Base-by-base conservation (phyloP, 2,113 vertebrate species). In the Notarius lentiginosus region DNA sequence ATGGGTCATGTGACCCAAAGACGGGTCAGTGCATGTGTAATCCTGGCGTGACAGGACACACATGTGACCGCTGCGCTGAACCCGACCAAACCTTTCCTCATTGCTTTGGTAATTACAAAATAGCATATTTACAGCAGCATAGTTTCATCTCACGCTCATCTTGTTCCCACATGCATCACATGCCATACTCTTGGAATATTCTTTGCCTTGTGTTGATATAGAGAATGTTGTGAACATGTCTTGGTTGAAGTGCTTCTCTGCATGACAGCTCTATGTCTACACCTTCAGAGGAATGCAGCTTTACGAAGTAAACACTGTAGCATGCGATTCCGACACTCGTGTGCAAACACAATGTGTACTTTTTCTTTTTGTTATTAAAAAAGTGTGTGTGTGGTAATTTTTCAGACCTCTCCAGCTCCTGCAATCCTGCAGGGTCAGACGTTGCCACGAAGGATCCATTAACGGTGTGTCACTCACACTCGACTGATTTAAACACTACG, bases 1-100 rank as follows among this genome's bases (percentile, higher is more conserved):
- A 93, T 0, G 17, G 14, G 1, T 34, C 11, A 0, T 98, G 97
- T 89, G 93, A 95, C 88, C 91, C 91, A 0, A 1, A 77, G 9
- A 94, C 93, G 0, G 97, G 97, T 30, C 96, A 97, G 91, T 98
- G 97, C 17, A 79, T 92, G 2, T 98, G 97, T 90, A 92, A 87
- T 5, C 92, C 88, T 0, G 96, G 95, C 0, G 49, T 97, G 82
- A 92, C 92, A 0, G 97, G 97, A 12, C 94, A 61, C 82, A 86
- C 4, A 51, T 99, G 97, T 72, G 95, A 98, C 93, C 94, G 91
- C 24, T 98, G 97, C 85, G 90, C 94, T 34, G 92, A 90, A 1
- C 94, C 93, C 72, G 91, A 90, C 7, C 63, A 90, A 51, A 91
- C 87, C n/a, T 97, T 97, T 88, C 97, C 97, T 30, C 56, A 92